Base-by-base conservation (phyloP, 2,888 invertebrate species). In the Leptarthrus brevirostris region DNA sequence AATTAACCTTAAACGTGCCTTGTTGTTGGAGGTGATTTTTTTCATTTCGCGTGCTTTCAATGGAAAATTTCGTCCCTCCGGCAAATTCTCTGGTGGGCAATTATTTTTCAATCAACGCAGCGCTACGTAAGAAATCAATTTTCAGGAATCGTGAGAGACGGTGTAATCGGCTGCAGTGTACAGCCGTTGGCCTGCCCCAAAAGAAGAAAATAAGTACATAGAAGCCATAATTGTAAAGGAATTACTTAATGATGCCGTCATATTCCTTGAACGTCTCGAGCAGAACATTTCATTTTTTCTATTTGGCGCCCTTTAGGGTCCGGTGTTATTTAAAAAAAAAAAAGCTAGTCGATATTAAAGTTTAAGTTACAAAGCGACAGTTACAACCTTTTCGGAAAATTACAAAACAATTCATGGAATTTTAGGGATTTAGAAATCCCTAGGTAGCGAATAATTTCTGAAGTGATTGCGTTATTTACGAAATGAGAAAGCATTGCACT, bases 91-190 rank as follows among this genome's bases (percentile, higher is more conserved):
- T 71, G 54, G 73, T 76, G 76, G 73, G 74, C 76, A 76, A 76
- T 76, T 76, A 76, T 76, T 76, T 76, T 76, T 76, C 76, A 76
- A 76, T 76, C 76, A 76, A 73, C 73, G 64, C 56, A 54, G 69
- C 49, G 69, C 70, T 61, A 73, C 72, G 72, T 72, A 61, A 34
- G 69, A 71, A 76, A 74, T 74, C 72, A 76, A 74, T 76, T 76
- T 76, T 44, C 70, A 49, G 71, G 22, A 47, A 66, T 66, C 66
- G 34, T 24, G 54, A 66, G 44, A 58, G 52, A 36, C 26, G 40
- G 26, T 26, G 54, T 26, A 22, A 54, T 49, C 5, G 18, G 36
- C 30, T 30, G 30, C 34, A 26, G 66, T n/a, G 47, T 10, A 16
- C 12, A 5, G 30, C 36, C 26, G 8, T 20, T 22, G 18, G 47